Evolutionary conservation across 2,113 vertebrate species (phyloP).

Genomic region (Taxidea taxus): DNA sequence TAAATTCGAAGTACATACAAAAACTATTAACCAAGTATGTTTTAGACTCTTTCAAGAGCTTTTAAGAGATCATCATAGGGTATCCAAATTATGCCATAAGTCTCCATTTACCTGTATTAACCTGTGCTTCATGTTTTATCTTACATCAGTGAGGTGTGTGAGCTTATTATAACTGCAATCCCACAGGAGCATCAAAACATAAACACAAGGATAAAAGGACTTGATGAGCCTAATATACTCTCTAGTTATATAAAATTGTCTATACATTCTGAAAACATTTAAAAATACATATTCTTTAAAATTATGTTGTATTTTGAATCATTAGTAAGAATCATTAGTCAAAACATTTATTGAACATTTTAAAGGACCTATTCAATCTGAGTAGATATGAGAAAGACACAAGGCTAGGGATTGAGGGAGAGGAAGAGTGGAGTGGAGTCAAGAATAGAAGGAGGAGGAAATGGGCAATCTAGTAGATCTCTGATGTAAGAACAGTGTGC

Average conservation of each 20-base stretch:
- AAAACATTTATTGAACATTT: neutral
- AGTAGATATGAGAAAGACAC: neutral
- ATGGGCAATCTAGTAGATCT: fast-evolving
- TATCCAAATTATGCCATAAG: neutral
- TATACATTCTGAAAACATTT: neutral
- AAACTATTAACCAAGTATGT: neutral
- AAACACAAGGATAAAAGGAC: neutral
- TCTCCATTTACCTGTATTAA: neutral
- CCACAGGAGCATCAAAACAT: neutral
- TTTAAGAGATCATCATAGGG: neutral
- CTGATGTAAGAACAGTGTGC: neutral
- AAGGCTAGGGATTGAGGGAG: neutral
- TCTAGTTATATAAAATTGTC: neutral
- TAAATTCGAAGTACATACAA: neutral
- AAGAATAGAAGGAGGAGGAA: neutral
- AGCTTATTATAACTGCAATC: neutral
- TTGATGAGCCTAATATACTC: neutral
- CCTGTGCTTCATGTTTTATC: neutral
- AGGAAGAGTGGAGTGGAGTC: neutral
- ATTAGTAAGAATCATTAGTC: neutral
- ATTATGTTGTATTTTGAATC: neutral
- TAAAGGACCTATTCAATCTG: neutral
- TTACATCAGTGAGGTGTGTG: neutral
- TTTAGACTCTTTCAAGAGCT: neutral
- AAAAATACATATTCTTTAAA: neutral